Base-by-base conservation (phyloP, 1,140 invertebrate genomes). In the Drosophila ambigua region DNA sequence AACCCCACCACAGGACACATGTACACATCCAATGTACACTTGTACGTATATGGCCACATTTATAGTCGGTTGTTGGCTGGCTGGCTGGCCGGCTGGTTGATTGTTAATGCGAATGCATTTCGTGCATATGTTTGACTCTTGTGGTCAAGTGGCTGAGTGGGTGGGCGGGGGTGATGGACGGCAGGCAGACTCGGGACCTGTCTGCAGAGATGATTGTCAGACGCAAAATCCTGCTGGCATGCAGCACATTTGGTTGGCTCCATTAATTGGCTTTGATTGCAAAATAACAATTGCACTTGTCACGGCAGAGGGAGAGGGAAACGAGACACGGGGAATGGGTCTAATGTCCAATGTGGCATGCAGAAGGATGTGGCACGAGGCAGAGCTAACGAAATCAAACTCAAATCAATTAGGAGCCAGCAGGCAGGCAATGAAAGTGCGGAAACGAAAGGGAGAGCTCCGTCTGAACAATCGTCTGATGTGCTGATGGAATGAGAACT, bases 181-280 rank as follows among this genome's bases (percentile, higher is more conserved):
- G 23, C 5, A 26, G 26, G 26, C 5, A 6, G 46, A 20, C 20
- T 20, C 20, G 20, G 26, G n/a, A 39, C 35, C 20, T 45, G 59
- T 76, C 51, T 50, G 31, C 65, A 28, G 68, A 74, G 59, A 79
- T 69, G 59, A 79, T 54, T 58, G 59, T 59, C 77, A 69, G 68
- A 62, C 58, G 64, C 61, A 68, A 53, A 81, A 80, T 72, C 57
- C 77, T 72, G 76, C 80, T 80, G 80, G 72, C 77, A 80, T 62
- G 77, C 1, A 20, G 65, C 72, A 44, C 67, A 62, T 80, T 80
- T 76, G 72, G 72, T 66, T 81, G 67, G 53, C 50, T 54, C 8
- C 54, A 77, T 77, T 77, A 81, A 87, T 87, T 87, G 83, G 83
- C 83, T 72, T 88, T 88, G 82, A 69, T 72, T 87, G 79, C 79